Conservation (phyloP, 92 coral and sea anemone genomes). For the Metridium senile region DNA sequence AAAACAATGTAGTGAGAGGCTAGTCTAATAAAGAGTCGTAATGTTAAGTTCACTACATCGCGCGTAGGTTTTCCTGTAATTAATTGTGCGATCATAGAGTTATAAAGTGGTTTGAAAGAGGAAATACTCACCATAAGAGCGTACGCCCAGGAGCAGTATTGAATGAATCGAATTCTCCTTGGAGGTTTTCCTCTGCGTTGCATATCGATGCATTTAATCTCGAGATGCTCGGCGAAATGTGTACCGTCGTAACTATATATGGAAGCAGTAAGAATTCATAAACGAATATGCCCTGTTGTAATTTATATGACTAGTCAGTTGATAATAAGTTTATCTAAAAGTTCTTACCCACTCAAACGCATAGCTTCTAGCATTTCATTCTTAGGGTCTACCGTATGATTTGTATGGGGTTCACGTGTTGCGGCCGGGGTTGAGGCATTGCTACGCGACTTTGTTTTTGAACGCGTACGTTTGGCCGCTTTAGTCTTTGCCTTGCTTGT, state of each 20-base stretch:
- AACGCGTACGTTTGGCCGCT: not conserved
- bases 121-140: slow-evolving; percentile 19
- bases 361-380: not conserved
- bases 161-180: slow-evolving; percentile 10
- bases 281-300: not conserved
- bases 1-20: too few relatives aligned
- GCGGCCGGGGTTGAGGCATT: too few relatives aligned
- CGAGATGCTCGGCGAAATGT: slow-evolving; percentile 3
- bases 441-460: not conserved
- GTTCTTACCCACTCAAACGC: not conserved
- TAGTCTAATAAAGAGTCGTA: too few relatives aligned
- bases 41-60: too few relatives aligned
- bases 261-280: too few relatives aligned
- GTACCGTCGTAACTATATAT: slow-evolving; percentile 17
- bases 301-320: not conserved
- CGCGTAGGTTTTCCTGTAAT: too few relatives aligned
- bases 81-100: not conserved
- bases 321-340: not conserved
- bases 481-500: not conserved
- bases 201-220: not conserved
- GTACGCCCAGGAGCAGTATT: slow-evolving; percentile 31
- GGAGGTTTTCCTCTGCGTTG: slow-evolving; percentile 27
- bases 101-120: too few relatives aligned
- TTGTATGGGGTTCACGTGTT: not conserved
- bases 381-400: not conserved